Percentiles rank a stretch among this genome's conserved stretches.
These are phyloP conservation scores for Busseola fusca DNA, from an alignment of 2,888 invertebrate genomes.

Conservation along the genomic window DNA sequence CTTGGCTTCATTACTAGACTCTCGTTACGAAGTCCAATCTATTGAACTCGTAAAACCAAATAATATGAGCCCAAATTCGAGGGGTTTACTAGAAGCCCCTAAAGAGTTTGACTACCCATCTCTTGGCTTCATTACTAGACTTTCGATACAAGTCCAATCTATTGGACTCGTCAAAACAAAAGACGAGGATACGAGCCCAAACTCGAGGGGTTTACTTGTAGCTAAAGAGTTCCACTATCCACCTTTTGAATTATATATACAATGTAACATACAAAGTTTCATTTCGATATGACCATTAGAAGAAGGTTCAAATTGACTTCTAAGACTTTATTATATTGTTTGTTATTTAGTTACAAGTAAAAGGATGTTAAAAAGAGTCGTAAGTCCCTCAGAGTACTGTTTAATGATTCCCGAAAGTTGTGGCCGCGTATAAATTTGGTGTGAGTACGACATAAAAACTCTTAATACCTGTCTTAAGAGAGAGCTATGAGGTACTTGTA, in stretches of 20 bases:
- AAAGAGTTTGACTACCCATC: background rate
- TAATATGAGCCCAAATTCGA: too few relatives aligned
- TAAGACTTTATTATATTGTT: too few relatives aligned
- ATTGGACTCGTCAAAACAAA: background rate
- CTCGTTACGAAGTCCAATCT: too few relatives aligned
- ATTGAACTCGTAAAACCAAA: too few relatives aligned
- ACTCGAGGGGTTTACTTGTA: too few relatives aligned
- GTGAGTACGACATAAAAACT: slow-evolving; percentile 42
- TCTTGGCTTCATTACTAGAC: background rate
- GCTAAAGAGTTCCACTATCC: too few relatives aligned
- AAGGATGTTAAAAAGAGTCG: slow-evolving; percentile 1
- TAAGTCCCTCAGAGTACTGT: slow-evolving; percentile 19
- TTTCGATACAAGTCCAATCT: background rate
- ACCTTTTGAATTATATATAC: too few relatives aligned
- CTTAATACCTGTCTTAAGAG: slow-evolving; percentile 23
- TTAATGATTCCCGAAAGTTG: slow-evolving; percentile 36
- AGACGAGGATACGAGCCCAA: background rate
- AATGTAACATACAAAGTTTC: too few relatives aligned
- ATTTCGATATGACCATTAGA: too few relatives aligned
- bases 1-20: too few relatives aligned
- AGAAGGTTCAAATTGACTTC: too few relatives aligned
- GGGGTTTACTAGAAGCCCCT: background rate
- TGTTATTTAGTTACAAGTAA: too few relatives aligned
- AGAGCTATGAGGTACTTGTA: slow-evolving; percentile 22
- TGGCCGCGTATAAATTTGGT: slow-evolving; percentile 23